Evolutionary conservation across 2,888 invertebrate genomes (phyloP).

Genomic region (Erynnis tages): DNA sequence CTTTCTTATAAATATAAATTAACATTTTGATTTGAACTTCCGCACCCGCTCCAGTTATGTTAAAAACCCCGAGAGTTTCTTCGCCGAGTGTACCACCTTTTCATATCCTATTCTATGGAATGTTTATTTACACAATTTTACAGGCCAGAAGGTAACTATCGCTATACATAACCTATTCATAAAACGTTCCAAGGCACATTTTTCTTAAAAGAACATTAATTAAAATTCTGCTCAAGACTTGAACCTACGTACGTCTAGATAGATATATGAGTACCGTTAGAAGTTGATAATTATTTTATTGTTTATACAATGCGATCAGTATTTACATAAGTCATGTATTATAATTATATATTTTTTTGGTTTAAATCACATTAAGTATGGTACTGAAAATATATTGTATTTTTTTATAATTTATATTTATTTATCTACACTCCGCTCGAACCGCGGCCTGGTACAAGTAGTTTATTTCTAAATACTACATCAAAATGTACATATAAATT

Average conservation of each 20-base stretch:
- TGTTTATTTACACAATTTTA: slow-evolving; percentile 56
- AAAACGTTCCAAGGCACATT: slow-evolving; percentile 77
- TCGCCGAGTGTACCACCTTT: slow-evolving; percentile 14
- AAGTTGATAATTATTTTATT: slow-evolving; percentile 22
- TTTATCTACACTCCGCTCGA: slow-evolving; percentile 58
- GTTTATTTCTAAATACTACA: slow-evolving; percentile 33
- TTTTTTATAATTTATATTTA: slow-evolving; percentile 36
- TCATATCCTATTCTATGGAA: slow-evolving; percentile 36
- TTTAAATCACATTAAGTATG: slow-evolving; percentile 76
- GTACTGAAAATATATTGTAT: slow-evolving; percentile 67
- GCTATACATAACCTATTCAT: slow-evolving; percentile 61
- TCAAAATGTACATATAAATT: slow-evolving; percentile 19
- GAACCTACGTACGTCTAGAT: slow-evolving; percentile 10
- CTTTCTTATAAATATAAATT: no score
- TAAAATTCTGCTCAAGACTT: slow-evolving; percentile 13
- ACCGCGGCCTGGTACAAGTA: slow-evolving; percentile 33
- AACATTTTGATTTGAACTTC: slow-evolving; percentile 2
- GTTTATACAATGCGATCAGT: slow-evolving; percentile 21
- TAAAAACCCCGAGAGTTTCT: background rate
- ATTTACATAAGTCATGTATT: slow-evolving; percentile 47
- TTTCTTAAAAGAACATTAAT: slow-evolving; percentile 57
- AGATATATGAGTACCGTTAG: slow-evolving; percentile 1
- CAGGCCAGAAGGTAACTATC: slow-evolving; percentile 62
- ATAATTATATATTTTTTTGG: slow-evolving; percentile 60
- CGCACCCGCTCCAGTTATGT: background rate